A percentile compares a stretch with the other conserved stretches of the same genome.
Conservation (phyloP, 92 coral and sea anemone species). For the Palythoa grandiflora region DNA sequence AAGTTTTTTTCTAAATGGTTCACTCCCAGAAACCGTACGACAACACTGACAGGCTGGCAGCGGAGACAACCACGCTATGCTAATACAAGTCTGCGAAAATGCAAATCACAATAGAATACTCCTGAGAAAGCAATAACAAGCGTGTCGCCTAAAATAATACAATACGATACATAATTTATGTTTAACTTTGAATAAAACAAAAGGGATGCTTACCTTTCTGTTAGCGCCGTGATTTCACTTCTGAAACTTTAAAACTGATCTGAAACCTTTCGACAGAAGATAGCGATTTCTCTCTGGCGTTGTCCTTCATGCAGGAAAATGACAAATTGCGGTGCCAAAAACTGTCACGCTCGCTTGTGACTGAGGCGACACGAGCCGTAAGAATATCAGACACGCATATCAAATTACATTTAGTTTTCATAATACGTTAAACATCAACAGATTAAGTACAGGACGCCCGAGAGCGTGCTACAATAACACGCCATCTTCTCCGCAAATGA, state of each 20-base stretch:
- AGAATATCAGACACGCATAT: conserved; percentile 12
- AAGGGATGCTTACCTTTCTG: conserved; percentile 23
- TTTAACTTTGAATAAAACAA: conserved; percentile 4
- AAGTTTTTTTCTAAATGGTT: not conserved
- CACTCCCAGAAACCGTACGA: conserved; percentile 39
- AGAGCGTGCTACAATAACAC: not conserved
- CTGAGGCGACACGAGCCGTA: not conserved
- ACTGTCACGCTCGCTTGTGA: conserved; percentile 24
- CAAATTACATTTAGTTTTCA: conserved; percentile 37
- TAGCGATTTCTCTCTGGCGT: not conserved
- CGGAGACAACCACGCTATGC: conserved; percentile 43
- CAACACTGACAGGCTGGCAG: conserved; percentile 10
- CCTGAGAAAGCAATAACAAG: conserved; percentile 28
- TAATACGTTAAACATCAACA: conserved; percentile 38
- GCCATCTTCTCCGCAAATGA: not conserved
- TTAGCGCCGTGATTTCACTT: not conserved
- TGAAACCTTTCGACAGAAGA: not conserved
- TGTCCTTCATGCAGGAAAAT: not conserved
- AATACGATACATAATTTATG: conserved; percentile 34
- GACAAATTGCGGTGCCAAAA: not conserved
- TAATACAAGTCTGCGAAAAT: conserved; percentile 44
- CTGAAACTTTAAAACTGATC: not conserved
- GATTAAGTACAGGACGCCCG: not conserved
- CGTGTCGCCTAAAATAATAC: conserved; percentile 28
- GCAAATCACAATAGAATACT: conserved; percentile 47